Base-by-base conservation (phyloP, 2,797 vertebrate genomes). In the Limnodromus scolopaceus region DNA sequence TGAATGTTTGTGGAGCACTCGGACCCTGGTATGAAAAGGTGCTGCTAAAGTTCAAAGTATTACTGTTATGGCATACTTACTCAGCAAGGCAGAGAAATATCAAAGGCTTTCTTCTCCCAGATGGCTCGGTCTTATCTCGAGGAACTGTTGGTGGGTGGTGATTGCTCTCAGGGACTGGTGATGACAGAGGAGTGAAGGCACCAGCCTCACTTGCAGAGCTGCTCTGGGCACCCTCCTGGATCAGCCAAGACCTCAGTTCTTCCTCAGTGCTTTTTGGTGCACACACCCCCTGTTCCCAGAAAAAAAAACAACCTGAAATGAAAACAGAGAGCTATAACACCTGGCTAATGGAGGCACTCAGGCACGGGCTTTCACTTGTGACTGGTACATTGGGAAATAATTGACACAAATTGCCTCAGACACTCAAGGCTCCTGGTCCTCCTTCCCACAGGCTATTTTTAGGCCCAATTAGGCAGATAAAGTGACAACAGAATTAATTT, bases 41-140 rank as follows among this genome's bases (percentile, higher is more conserved):
- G 86, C 90, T 80, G 84, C 72, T 85, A 61, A 91, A 96, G 94
- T 94, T 97, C 93, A 94, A 92, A 96, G 93, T 91, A 46, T 93
- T 93, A 81, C 91, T 96, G 93, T 96, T 96, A 96, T 60, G 84
- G 93, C 78, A 91, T 80, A 94, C 88, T 96, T 85, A 93, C 83
- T 78, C 80, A 88, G 90, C 57, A 65, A 91, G 71, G 92, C 93
- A 95, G 86, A 39, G 89, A 80, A 63, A 77, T 96, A 92, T 95
- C 94, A 96, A 96, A 96, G 93, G 81, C 71, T 95, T 94, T 94
- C 87, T 96, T 53, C 89, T 92, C 84, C 45, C 92, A 87, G 88
- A 84, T 96, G 94, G 81, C 93, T 93, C 30, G 0, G 74, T 65
- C 95, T 97, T 97, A 96, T 95, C 96, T 96, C 13, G 6, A 87